phyloP scores from a whole-genome alignment of 1,140 invertebrate species.

The Ruditapes philippinarum region DNA sequence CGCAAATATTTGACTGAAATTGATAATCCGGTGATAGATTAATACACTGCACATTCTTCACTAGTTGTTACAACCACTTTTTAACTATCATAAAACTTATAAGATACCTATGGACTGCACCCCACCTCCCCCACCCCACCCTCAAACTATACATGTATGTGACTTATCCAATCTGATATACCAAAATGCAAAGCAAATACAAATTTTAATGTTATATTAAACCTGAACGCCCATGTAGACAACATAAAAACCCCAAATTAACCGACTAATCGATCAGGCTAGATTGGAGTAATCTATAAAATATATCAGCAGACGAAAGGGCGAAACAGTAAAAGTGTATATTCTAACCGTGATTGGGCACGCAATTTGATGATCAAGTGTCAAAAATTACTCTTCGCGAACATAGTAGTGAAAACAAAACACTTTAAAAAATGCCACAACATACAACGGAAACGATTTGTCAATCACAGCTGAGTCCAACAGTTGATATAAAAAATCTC shows the following conservation, averaged over 20 bases:
- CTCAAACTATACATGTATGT: no score
- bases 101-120: no score
- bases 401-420: slow-evolving; percentile 25
- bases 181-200: no score
- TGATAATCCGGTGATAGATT: no score
- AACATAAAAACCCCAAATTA: neutral
- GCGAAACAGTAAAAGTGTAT: neutral
- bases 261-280: neutral
- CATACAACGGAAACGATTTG: neutral
- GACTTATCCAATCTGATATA: no score
- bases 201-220: no score
- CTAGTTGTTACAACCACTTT: no score
- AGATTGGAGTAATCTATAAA: neutral
- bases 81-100: no score
- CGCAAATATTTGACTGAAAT: no score
- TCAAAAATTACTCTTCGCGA: neutral
- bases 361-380: slow-evolving; percentile 23
- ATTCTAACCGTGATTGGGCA: neutral
- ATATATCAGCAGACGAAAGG: slow-evolving; percentile 1
- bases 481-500: no score
- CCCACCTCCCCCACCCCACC: no score
- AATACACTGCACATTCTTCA: no score
- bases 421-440: neutral
- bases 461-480: neutral
- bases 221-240: neutral